These are phyloP conservation scores for Rhinopithecus roxellana DNA, from an alignment of 2,113 vertebrate species.

Conservation along the genomic window DNA sequence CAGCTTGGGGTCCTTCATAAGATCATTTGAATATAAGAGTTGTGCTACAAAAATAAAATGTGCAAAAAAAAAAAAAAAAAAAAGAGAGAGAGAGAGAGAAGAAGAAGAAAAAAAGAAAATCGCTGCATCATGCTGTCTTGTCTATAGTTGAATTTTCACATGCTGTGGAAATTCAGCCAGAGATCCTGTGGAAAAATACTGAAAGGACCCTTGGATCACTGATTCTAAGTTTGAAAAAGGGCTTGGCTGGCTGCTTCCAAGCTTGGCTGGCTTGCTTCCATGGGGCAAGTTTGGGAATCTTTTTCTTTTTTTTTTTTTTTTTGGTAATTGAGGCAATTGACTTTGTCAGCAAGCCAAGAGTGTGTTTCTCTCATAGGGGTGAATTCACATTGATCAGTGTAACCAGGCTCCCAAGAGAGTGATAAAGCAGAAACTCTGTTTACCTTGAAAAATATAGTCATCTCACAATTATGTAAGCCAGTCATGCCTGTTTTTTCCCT, in stretches of 20 bases:
- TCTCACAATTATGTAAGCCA: background rate
- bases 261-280: background rate
- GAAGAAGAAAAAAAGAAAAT: background rate
- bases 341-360: constrained; percentile 25
- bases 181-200: constrained; percentile 23
- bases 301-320: background rate
- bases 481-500: too few relatives aligned
- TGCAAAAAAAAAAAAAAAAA: background rate
- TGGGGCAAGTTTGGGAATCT: background rate
- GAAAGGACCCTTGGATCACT: background rate
- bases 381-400: background rate
- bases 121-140: background rate
- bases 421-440: background rate
- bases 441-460: background rate
- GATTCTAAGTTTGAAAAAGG: background rate
- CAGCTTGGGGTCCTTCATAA: background rate
- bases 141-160: background rate
- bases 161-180: background rate
- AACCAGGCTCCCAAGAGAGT: background rate
- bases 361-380: background rate
- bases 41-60: background rate
- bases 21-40: background rate
- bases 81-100: background rate
- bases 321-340: background rate
- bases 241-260: background rate